Base-by-base conservation (phyloP, 2,113 vertebrate genomes). In the Melanotaenia duboulayi region DNA sequence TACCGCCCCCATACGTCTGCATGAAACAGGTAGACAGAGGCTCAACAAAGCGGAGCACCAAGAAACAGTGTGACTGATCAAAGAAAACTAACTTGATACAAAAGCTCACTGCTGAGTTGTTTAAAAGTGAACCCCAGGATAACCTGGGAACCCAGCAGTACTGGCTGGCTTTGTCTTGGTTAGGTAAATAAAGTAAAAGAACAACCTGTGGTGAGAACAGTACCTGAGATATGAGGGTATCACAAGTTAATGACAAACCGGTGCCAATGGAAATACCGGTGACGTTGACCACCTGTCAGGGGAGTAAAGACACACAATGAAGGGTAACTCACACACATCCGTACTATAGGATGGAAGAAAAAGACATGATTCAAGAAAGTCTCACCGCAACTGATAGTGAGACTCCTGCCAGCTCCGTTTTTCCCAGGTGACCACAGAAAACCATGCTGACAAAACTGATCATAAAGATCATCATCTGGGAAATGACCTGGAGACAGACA, bases 221-320 rank as follows among this genome's bases (percentile, higher is more conserved):
- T 89, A 98, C 96, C 96, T 97, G 97, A 37, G 96, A 97, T 90
- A 99, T 97, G 76, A 98, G 93, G 0, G 97, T 98, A 83, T 99
- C 96, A 0, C 96, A 99, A 0, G 96, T 96, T 2, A 95, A 95
- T 1, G 96, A 94, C 64, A 98, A 65, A 11, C 97, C 97, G 0
- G 78, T 77, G 0, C 96, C 96, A 0, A 98, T 92, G 0, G 92
- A 97, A 59, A 97, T 77, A 19, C 96, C 96, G 0, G 94, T 95
- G 65, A 97, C 93, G 0, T 96, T 98, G 65, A 98, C 93, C 62
- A 98, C 93, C 97, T 98, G 90, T 2, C 77, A 63, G 51, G 24
- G 4, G 35, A 24, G 4, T 10, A 46, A 49, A 35, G 40, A 35
- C 19, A 11, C 19, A 46, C 0, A 28, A 19, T 22, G 1, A n/a